Evolutionary conservation across 2,888 invertebrate species (phyloP), one percentile per base, ranked within the genome.

Genomic region (Brachyptera putata): DNA sequence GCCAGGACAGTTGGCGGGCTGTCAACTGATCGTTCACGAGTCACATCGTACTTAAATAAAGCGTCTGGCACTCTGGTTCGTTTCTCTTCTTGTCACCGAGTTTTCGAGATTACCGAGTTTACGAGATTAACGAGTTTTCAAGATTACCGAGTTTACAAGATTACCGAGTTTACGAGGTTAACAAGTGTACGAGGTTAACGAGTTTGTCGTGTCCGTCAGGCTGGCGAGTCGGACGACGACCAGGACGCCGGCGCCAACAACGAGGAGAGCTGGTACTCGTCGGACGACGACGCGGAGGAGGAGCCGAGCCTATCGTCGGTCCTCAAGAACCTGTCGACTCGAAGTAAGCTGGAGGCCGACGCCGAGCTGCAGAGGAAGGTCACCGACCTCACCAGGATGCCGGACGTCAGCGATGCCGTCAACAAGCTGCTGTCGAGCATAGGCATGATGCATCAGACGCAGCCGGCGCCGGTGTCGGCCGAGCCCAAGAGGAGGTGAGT

Each of bases 231-330:
- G n/a, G n/a, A n/a, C n/a, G n/a, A n/a, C n/a, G n/a, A n/a, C n/a
- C n/a, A n/a, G n/a, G 30, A 30, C 30, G 60, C 60, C 11, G 34
- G 26, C 18, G 58, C 57, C n/a, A 60, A 55, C 37, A 60, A 61
- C 21, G 66, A 67, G 34, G 62, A 65, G 60, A 84, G 86, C 73
- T 90, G 90, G 86, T 91, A 90, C 70, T 90, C 89, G 1, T 89
- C 89, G 70, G 89, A 89, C 67, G 88, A 87, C 67, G 86, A 85
- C 68, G 89, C 86, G 62, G 61, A 63, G n/a, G 86, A 85, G 68
- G 88, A 86, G 62, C 60, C 64, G 14, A 61, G 61, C 57, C 61
- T 65, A 60, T 65, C 65, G 55, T 61, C 64, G 61, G 65, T 66
- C 16, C 63, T 66, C 1, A 67, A 64, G 37, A 67, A 66, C 16